Conservation (phyloP, 2,797 vertebrate species). For the Megalops cyprinoides region DNA sequence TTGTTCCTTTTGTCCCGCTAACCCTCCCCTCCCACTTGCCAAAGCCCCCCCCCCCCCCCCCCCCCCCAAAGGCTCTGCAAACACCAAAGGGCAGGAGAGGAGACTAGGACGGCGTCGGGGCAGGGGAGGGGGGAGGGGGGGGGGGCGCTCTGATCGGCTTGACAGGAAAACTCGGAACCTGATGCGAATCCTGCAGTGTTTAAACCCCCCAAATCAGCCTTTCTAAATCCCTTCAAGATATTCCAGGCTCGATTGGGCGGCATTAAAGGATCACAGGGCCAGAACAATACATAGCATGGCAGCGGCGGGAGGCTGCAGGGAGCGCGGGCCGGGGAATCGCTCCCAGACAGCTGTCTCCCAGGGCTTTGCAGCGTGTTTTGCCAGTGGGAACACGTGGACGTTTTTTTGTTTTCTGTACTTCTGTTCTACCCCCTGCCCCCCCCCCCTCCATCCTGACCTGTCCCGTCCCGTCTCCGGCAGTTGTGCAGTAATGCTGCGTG, state of each 20-base stretch:
- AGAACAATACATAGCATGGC: conserved; percentile 74
- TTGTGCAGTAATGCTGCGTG: not conserved
- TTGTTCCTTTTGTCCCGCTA: too few relatives aligned
- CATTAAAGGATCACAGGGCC: conserved; percentile 77
- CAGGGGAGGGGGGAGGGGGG: too few relatives aligned
- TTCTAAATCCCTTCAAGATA: conserved; percentile 83
- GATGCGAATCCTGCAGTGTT: conserved; percentile 79
- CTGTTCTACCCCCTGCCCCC: not conserved
- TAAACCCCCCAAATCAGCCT: conserved; percentile 78
- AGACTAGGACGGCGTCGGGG: too few relatives aligned
- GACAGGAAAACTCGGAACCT: conserved; percentile 73
- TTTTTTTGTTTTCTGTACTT: conserved; percentile 39
- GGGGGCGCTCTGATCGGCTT: conserved; percentile 66
- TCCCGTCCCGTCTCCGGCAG: not conserved
- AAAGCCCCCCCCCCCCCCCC: not conserved
- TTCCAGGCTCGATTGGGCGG: conserved; percentile 76
- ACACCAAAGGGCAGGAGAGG: not conserved
- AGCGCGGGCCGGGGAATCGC: conserved; percentile 26
- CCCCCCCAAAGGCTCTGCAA: not conserved
- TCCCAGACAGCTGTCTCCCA: conserved; percentile 54
- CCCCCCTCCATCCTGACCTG: not conserved
- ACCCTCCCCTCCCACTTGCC: too few relatives aligned
- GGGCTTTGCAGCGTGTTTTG: conserved; percentile 50
- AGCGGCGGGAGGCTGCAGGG: conserved; percentile 52
- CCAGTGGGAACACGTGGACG: conserved; percentile 37